Percentiles rank a stretch among this genome's conserved stretches.
phyloP scores from a whole-genome alignment of 2,113 vertebrate genomes.

The Ophthalmolycus amberensis region DNA sequence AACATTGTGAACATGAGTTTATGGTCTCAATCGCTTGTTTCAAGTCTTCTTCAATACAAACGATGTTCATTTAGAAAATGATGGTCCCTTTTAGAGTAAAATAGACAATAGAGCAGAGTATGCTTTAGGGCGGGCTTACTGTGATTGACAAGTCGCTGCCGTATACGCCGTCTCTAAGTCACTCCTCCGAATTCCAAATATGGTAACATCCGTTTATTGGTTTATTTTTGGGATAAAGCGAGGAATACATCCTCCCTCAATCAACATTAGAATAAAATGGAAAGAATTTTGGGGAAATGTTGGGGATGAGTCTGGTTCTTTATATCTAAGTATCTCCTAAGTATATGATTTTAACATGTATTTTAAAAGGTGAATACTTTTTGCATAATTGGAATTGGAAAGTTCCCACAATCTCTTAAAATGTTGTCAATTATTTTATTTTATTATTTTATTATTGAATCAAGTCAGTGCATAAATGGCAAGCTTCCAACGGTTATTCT shows the following conservation, averaged over 20 bases:
- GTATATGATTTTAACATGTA: neutral
- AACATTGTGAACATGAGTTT: too few relatives aligned
- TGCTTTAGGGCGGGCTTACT: too few relatives aligned
- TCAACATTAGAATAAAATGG: neutral
- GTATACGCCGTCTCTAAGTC: too few relatives aligned
- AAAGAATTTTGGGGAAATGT: constrained; percentile 2
- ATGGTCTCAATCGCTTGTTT: too few relatives aligned
- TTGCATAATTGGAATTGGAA: constrained; percentile 12
- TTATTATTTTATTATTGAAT: neutral
- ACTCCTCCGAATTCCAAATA: too few relatives aligned
- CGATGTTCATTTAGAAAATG: too few relatives aligned
- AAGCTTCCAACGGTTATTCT: constrained; percentile 39
- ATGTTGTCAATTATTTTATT: constrained; percentile 30
- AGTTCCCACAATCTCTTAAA: constrained; percentile 24
- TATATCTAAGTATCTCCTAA: neutral
- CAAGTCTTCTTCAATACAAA: too few relatives aligned
- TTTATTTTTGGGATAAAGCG: neutral
- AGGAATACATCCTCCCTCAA: neutral
- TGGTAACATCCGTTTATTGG: too few relatives aligned
- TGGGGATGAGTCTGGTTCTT: neutral
- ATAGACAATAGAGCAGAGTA: too few relatives aligned
- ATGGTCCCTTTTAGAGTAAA: too few relatives aligned
- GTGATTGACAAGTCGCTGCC: too few relatives aligned
- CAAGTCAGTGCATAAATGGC: constrained; percentile 28
- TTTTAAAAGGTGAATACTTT: constrained; percentile 12